These are phyloP conservation scores for Enteromius radiatus DNA, from an alignment of 2,797 vertebrate genomes.

Conservation along the genomic window DNA sequence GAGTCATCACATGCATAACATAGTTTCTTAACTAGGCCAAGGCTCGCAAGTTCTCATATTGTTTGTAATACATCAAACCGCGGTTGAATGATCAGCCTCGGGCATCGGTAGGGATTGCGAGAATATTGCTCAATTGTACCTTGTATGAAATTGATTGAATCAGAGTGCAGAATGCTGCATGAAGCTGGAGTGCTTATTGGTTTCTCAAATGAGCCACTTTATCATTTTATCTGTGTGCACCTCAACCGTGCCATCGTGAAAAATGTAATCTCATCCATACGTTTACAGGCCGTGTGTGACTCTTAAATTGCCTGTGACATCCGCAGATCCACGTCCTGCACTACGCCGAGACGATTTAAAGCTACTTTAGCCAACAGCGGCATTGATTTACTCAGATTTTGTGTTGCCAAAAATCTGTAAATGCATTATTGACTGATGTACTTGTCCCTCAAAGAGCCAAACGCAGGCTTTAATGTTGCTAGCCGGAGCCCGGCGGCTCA, in stretches of 20 bases:
- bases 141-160: slow-evolving; percentile 60
- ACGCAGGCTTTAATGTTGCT: slow-evolving; percentile 43
- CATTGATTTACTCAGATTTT: slow-evolving; percentile 33
- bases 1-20: slow-evolving; percentile 31
- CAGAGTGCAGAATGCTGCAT: slow-evolving; percentile 53
- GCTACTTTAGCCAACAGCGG: not conserved
- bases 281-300: slow-evolving; percentile 14
- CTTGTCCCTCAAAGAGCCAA: slow-evolving; percentile 33
- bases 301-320: slow-evolving; percentile 2
- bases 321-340: not conserved
- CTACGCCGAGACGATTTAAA: slow-evolving; percentile 10
- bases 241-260: slow-evolving; percentile 46
- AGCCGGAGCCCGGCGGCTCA: slow-evolving; percentile 10
- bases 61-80: slow-evolving; percentile 50
- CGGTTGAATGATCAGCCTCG: slow-evolving; percentile 38
- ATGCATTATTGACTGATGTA: slow-evolving; percentile 26
- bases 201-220: slow-evolving; percentile 60
- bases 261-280: slow-evolving; percentile 50
- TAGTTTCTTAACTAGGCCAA: slow-evolving; percentile 43
- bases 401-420: slow-evolving; percentile 25
- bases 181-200: slow-evolving; percentile 56
- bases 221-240: slow-evolving; percentile 52
- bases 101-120: slow-evolving; percentile 48
- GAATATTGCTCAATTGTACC: slow-evolving; percentile 60
- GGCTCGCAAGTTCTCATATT: slow-evolving; percentile 46